Conservation (phyloP, 2,113 vertebrate species). For the Uropsilus gracilis region DNA sequence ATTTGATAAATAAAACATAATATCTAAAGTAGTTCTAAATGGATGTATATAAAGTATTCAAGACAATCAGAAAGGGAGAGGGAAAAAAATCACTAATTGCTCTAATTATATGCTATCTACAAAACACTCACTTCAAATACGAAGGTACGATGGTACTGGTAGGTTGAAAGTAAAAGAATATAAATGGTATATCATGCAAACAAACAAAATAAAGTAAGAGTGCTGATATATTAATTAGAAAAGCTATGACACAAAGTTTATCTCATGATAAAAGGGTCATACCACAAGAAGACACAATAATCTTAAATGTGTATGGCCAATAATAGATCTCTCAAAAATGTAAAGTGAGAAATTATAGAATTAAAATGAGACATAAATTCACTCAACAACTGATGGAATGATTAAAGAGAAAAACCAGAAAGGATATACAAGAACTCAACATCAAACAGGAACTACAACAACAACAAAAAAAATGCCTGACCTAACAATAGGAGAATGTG, state of each 20-base stretch:
- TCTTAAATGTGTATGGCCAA: no score
- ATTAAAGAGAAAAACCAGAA: slow-evolving; percentile 30
- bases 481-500: neutral
- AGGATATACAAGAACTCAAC: neutral
- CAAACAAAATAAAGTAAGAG: no score
- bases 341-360: no score
- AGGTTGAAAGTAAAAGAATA: neutral
- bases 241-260: no score
- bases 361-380: no score
- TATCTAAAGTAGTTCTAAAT: neutral
- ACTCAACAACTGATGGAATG: no score
- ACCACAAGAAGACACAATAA: no score
- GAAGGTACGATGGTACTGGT: neutral
- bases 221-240: no score
- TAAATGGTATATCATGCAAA: neutral
- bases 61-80: neutral
- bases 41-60: neutral
- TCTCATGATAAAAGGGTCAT: no score
- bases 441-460: neutral
- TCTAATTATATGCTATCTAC: neutral
- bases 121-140: slow-evolving; percentile 22
- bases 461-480: neutral
- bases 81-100: neutral
- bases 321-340: no score
- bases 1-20: neutral